Evolutionary conservation across 2,113 vertebrate genomes (phyloP), one percentile per base, ranked within the genome.

Genomic region (Uria lomvia): DNA sequence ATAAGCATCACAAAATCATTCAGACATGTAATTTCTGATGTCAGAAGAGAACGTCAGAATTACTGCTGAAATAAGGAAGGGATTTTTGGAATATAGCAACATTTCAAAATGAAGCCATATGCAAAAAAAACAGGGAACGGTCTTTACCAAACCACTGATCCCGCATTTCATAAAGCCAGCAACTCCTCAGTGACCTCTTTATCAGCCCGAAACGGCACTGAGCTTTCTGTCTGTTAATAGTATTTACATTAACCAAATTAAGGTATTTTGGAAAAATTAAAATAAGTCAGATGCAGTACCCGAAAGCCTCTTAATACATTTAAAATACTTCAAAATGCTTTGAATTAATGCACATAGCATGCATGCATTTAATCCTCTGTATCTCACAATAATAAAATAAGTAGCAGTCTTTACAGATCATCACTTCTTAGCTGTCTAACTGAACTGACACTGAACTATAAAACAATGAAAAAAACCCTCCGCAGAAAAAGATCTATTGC

Each of bases 1-100:
- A 97, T 86, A 96, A 95, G 78, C 90, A 76, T 52, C 79, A 88
- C 36, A 92, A 94, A 87, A 68, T 94, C 85, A 96, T 68, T 72
- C 92, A 94, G 40, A 88, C 78, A 88, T 83, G 72, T 84, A 90
- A 95, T 94, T 88, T 96, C 88, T 97, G 91, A 97, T 97, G 94
- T 96, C 96, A 96, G 92, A 96, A 90, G 40, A 95, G 72, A 95
- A 96, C 72, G 12, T 75, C 80, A 95, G 88, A 95, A 92, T 82
- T 96, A 85, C 18, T 82, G 22, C 73, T 95, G 76, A 96, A 96
- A 95, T 70, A 49, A 85, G 63, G 84, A 93, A 94, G 27, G 13
- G 10, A 47, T 78, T 96, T 96, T 94, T 62, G 73, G 75, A 94
- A 94, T 59, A 94, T 2, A 43, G 86, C 36, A 91, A 45, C 43